Evolutionary conservation across 1,140 invertebrate species (phyloP).

Genomic region (Drosophila dunni): DNA sequence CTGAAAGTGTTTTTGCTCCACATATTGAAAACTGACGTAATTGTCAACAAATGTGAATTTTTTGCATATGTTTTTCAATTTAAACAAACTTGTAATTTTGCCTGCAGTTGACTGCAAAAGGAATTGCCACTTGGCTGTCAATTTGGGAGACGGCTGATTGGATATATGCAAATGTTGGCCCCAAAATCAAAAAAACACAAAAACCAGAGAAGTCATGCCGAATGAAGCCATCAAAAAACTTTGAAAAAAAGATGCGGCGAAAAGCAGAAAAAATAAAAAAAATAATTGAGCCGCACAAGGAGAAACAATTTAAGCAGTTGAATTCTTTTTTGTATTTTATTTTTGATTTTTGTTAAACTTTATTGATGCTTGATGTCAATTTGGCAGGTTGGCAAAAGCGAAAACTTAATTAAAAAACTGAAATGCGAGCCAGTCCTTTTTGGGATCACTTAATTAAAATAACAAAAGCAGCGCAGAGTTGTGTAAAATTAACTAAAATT

Average conservation of each 20-base stretch:
- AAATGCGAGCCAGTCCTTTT: constrained; percentile 62
- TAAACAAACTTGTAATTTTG: constrained; percentile 17
- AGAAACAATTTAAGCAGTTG: constrained; percentile 33
- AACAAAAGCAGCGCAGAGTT: constrained; percentile 52
- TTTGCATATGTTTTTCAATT: neutral
- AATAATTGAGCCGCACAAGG: constrained; percentile 30
- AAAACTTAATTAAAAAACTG: constrained; percentile 73
- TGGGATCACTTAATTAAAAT: constrained; percentile 73
- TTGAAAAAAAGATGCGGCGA: constrained; percentile 49
- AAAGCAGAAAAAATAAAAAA: constrained; percentile 27
- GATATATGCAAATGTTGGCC: constrained; percentile 70
- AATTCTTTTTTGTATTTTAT: constrained; percentile 4
- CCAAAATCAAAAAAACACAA: constrained; percentile 35
- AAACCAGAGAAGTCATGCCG: constrained; percentile 17
- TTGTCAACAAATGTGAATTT: constrained; percentile 12
- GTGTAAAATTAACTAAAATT: constrained; percentile 69
- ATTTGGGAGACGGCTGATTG: constrained; percentile 53
- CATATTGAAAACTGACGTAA: constrained; percentile 4
- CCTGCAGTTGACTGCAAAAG: constrained; percentile 41
- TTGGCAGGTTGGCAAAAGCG: constrained; percentile 53
- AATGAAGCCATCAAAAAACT: constrained; percentile 72
- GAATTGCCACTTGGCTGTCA: constrained; percentile 41
- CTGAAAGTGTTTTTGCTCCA: constrained; percentile 10
- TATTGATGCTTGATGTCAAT: constrained; percentile 73
- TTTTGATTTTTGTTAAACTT: constrained; percentile 67